Evolutionary conservation across 1,140 invertebrate genomes (phyloP), one percentile per base, ranked within the genome.

Genomic region (Colletes gigas): DNA sequence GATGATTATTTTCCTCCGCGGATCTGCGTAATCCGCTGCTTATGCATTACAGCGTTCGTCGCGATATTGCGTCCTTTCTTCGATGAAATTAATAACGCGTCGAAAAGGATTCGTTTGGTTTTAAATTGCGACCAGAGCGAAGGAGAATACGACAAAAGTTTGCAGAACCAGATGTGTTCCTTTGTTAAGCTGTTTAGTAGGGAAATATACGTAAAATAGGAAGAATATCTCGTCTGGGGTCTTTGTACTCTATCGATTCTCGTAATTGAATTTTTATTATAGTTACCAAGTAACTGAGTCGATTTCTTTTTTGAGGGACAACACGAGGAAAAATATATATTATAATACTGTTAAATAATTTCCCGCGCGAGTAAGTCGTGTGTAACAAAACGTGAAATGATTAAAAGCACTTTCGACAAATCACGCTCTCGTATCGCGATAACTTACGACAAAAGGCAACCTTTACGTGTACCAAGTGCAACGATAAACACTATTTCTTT

Each of bases 401-500:
- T 50, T 12, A 62, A 63, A 39, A 52, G 14, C 15, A 15, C n/a
- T 19, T 50, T 14, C 44, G 19, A 63, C 21, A 63, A 63, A 73
- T 73, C 59, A 63, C 69, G 50, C 63, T 21, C 44, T 54, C 65
- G 57, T 60, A 55, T 65, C 54, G 71, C 63, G 4, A 75, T 81
- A 81, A 83, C 72, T 81, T 72, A 81, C 59, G 52, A 54, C 15
- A 47, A 63, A 60, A 80, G 73, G 60, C 70, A 62, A 78, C 57
- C 55, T 73, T 55, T 47, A 84, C 74, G 55, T n/a, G 74, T 84
- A 65, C 62, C 67, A 62, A 82, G 80, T 82, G 72, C 69, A 78
- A 78, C 60, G 81, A 71, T 76, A 72, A 83, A 77, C 68, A 66
- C 78, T 82, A 78, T 78, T 76, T 76, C 79, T 78, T 82, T 68